phyloP scores from a whole-genome alignment of 2,888 invertebrate genomes.

The Taphrorychus bicolor region DNA sequence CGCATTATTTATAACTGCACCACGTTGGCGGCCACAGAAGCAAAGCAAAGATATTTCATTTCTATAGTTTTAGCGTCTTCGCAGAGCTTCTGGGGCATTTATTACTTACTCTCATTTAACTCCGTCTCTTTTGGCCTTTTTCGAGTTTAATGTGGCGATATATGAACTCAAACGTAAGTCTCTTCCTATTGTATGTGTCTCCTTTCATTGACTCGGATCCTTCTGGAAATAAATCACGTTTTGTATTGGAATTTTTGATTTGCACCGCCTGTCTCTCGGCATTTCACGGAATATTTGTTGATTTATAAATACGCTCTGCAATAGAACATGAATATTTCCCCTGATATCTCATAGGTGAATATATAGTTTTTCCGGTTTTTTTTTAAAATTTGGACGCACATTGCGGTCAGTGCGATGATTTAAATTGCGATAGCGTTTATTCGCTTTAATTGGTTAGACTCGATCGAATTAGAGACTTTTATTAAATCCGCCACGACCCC shows the following conservation, averaged over 20 bases:
- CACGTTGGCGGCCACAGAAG: neutral
- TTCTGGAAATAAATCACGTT: neutral
- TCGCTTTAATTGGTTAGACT: slow-evolving; percentile 21
- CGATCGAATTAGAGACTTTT: slow-evolving; percentile 20
- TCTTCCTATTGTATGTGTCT: neutral
- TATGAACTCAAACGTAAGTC: neutral
- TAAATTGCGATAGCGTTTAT: too few relatives aligned
- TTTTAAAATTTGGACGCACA: too few relatives aligned
- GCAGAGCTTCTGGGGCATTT: neutral
- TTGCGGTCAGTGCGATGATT: slow-evolving; percentile 12
- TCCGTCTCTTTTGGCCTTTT: neutral
- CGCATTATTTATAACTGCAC: neutral
- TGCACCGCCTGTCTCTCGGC: neutral
- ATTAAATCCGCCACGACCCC: too few relatives aligned
- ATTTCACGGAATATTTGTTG: neutral
- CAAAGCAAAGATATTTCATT: slow-evolving; percentile 5
- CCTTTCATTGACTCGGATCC: neutral
- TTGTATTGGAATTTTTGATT: neutral
- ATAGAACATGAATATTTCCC: neutral
- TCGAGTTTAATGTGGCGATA: neutral
- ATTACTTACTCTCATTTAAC: slow-evolving; percentile 6
- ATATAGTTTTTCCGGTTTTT: too few relatives aligned
- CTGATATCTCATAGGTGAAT: slow-evolving; percentile 2
- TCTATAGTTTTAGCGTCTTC: neutral
- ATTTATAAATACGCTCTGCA: neutral